Evolutionary conservation across 1,140 invertebrate genomes (phyloP), one percentile per base, ranked within the genome.

Genomic region (Bradysia coprophila): DNA sequence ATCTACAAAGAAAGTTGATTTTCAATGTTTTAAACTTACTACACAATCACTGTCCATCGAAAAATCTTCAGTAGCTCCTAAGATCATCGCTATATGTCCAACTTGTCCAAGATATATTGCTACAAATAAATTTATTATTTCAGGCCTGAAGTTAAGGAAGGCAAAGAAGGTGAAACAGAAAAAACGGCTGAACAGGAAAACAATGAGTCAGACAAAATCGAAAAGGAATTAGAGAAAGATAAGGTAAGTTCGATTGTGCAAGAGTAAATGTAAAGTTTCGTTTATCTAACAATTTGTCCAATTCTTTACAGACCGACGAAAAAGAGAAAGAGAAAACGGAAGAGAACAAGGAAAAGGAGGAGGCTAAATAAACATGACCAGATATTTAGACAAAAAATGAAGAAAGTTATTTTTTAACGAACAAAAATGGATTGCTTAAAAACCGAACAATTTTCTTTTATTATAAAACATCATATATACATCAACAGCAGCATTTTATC

Each of bases 221-320:
- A 72, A 45, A 70, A 77, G 48, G 75, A 82, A 46, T 64, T 73
- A 49, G 79, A 82, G 50, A 83, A 83, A 62, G 78, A 80, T 51
- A 76, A 75, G 69, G 68, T 69, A 51, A 38, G 41, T 34, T 8
- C 8, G 13, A 41, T 20, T 4, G 28, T 4, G 15, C 4, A 3
- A 10, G 2, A 21, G 21, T 19, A 34, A 34, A 43, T 21, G 6
- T 10, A 10, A 23, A 38, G 6, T 4, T 8, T n/a, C 13, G 6
- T 41, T 18, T 42, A 10, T 23, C 8, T n/a, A 31, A 9, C n/a
- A 31, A n/a, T n/a, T n/a, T n/a, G n/a, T n/a, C n/a, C n/a, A n/a
- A n/a, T 46, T 34, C 5, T 19, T 53, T 55, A 5, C 44, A 69
- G 67, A 64, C 63, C 51, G 69, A 77, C 45, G 71, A 78, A 46